Evolutionary conservation across 30 jellyfish, hydroid and myxozoan species (phyloP).

Genomic region (Pseudorhiza aurosa): DNA sequence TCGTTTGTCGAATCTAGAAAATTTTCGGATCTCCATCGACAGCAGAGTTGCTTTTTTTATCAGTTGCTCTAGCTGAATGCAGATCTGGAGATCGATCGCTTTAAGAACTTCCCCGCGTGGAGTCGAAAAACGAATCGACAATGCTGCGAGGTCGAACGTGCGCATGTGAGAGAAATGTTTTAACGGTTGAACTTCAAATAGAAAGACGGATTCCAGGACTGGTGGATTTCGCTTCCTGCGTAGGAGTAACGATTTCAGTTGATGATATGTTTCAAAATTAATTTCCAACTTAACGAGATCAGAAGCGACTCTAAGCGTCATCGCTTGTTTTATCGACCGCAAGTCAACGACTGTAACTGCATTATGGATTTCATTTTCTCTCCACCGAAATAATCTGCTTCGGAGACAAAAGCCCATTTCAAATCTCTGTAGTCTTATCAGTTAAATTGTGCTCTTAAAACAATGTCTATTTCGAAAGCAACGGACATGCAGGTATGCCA

Average conservation of each 20-base stretch:
- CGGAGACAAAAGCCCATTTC: not conserved
- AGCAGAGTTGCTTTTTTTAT: too few species aligned
- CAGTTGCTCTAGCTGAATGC: too few species aligned
- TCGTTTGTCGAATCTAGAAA: too few species aligned
- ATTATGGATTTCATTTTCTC: conserved; percentile 12
- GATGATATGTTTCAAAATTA: conserved; percentile 2
- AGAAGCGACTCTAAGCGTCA: conserved; percentile 2
- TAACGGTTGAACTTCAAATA: too few species aligned
- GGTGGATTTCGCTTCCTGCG: not conserved
- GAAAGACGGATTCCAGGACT: not conserved
- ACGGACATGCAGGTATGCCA: conserved; percentile 36
- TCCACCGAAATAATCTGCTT: conserved; percentile 18
- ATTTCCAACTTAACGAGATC: not conserved
- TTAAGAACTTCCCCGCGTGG: too few species aligned
- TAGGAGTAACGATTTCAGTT: not conserved
- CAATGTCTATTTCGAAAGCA: conserved; percentile 10
- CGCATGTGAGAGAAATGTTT: too few species aligned
- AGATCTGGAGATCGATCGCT: too few species aligned
- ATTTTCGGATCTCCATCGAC: too few species aligned
- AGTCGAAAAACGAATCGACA: too few species aligned
- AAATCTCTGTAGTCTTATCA: conserved; percentile 6
- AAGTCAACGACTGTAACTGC: conserved; percentile 28
- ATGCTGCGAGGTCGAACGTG: too few species aligned
- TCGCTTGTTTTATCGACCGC: conserved; percentile 39
- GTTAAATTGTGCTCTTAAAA: conserved; percentile 7